phyloP scores from a whole-genome alignment of 2,888 invertebrate species.

The Hydrotaea diabolus region DNA sequence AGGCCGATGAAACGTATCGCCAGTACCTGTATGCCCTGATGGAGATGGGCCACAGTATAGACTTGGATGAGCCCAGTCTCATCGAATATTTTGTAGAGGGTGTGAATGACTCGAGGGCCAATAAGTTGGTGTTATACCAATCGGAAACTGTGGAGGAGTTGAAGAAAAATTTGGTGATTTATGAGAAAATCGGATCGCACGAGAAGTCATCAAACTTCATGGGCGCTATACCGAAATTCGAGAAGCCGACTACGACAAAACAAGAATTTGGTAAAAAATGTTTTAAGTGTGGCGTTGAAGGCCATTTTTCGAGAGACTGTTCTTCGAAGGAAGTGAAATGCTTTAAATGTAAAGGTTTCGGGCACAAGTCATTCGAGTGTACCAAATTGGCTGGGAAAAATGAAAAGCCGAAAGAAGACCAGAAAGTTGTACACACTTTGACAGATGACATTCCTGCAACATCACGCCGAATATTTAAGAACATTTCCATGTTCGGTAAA shows the following conservation, averaged over 20 bases:
- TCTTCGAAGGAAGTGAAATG: not conserved
- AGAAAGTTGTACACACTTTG: not conserved
- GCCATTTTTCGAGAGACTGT: constrained; percentile 7
- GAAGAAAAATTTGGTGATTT: constrained; percentile 45
- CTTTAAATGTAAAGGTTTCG: constrained; percentile 25
- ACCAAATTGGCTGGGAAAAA: not conserved
- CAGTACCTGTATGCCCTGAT: too few species aligned
- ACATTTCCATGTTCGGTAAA: constrained; percentile 9
- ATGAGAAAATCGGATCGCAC: constrained; percentile 35
- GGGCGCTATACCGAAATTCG: not conserved
- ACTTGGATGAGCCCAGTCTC: too few species aligned
- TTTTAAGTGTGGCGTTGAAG: constrained; percentile 35
- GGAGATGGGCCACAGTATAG: too few species aligned
- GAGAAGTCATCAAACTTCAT: not conserved
- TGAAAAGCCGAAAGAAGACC: not conserved
- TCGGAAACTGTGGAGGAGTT: constrained; percentile 26
- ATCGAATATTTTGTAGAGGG: too few species aligned
- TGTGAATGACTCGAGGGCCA: too few species aligned
- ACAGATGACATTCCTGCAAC: not conserved
- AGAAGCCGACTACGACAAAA: not conserved
- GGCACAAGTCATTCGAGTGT: constrained; percentile 2
- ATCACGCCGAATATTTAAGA: constrained; percentile 20
- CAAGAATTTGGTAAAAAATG: not conserved
- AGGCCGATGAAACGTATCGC: too few species aligned
- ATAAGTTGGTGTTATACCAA: too few species aligned